These are phyloP conservation scores for Scleropages formosus DNA, from an alignment of 2,797 vertebrate species.

Conservation along the genomic window DNA sequence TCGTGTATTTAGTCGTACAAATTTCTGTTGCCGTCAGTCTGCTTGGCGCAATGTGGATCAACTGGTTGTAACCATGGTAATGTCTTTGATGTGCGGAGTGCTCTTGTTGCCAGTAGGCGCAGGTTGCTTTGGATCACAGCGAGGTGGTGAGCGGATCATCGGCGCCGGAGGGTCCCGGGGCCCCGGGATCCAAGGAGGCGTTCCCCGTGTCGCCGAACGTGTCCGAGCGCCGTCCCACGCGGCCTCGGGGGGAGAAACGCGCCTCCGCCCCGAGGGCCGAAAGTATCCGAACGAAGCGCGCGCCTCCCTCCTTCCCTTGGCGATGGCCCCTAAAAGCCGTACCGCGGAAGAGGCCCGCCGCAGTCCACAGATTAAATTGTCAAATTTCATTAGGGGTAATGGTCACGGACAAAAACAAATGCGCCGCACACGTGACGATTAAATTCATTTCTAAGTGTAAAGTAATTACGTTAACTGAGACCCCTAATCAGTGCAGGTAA, in stretches of 20 bases:
- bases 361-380: constrained; percentile 53
- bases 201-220: too few relatives aligned
- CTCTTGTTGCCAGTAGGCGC: background rate
- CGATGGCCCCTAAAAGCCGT: constrained; percentile 4
- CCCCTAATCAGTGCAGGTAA: constrained; percentile 66
- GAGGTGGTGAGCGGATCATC: too few relatives aligned
- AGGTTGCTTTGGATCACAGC: background rate
- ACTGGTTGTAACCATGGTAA: constrained; percentile 33
- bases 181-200: background rate
- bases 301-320: background rate
- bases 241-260: background rate
- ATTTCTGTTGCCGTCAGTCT: constrained; percentile 33
- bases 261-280: background rate
- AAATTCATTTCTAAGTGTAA: constrained; percentile 67
- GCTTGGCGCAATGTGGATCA: constrained; percentile 37
- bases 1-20: constrained; percentile 33
- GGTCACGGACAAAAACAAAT: constrained; percentile 58
- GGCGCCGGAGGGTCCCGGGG: background rate
- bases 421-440: constrained; percentile 56
- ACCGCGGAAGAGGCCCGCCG: constrained; percentile 42
- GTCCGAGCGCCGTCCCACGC: too few relatives aligned
- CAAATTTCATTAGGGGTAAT: constrained; percentile 68
- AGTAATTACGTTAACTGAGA: constrained; percentile 68
- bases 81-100: background rate
- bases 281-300: background rate